A percentile compares a stretch with the other conserved stretches of the same genome.
Conservation (phyloP, 2,797 vertebrate species). For the Caiman crocodilus region DNA sequence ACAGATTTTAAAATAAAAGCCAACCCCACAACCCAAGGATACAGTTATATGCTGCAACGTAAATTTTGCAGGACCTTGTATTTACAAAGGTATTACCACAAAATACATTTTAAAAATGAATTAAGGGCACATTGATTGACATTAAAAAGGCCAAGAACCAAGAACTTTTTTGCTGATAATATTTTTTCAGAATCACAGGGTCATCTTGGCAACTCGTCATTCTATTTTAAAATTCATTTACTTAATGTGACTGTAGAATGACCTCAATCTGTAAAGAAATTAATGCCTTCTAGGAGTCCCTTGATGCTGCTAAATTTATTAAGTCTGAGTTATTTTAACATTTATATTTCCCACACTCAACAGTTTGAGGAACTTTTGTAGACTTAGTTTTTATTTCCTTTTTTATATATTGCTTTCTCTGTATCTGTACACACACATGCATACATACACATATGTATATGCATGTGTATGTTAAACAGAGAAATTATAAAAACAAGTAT, state of each 20-base stretch:
- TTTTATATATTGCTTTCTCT: neutral
- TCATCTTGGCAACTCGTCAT: neutral
- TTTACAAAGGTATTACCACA: neutral
- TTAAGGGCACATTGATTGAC: neutral
- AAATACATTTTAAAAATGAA: slow-evolving; percentile 35
- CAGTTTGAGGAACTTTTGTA: neutral
- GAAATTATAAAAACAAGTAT: neutral
- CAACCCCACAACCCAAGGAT: neutral
- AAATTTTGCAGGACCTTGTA: neutral
- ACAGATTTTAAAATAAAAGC: slow-evolving; percentile 29
- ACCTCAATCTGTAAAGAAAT: neutral
- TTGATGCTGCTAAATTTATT: neutral
- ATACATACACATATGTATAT: too few relatives aligned
- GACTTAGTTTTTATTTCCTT: neutral
- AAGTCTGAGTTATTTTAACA: neutral
- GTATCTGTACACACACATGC: neutral
- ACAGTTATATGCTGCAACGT: slow-evolving; percentile 15
- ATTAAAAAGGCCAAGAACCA: slow-evolving; percentile 17
- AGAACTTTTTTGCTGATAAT: neutral
- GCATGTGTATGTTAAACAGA: neutral
- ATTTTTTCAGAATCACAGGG: neutral
- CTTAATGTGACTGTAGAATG: neutral
- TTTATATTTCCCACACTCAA: neutral
- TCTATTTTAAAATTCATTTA: neutral
- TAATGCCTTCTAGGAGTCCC: accelerated